Percentiles rank a stretch among this genome's conserved stretches.
phyloP scores from a whole-genome alignment of 2,888 invertebrate genomes.

The Noctua janthe region DNA sequence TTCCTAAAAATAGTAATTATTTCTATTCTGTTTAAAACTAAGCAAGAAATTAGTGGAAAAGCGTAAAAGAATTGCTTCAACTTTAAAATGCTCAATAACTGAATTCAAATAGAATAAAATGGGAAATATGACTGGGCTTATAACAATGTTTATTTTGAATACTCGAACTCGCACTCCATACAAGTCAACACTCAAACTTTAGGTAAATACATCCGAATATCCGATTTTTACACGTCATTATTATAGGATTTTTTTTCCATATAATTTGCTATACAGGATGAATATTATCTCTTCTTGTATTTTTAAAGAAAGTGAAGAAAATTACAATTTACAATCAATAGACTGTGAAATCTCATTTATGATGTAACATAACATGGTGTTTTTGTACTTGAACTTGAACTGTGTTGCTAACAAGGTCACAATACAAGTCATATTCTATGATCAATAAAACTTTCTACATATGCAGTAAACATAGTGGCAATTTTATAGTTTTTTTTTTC shows the following conservation, averaged over 20 bases:
- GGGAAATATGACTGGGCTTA: no score
- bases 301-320: background rate
- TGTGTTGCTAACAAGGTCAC: slow-evolving; percentile 9
- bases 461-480: background rate
- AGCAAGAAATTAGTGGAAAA: no score
- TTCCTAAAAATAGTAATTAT: no score
- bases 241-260: background rate
- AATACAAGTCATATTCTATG: slow-evolving; percentile 10
- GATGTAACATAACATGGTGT: background rate
- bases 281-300: background rate
- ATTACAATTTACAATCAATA: background rate
- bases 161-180: no score
- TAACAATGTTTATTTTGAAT: no score
- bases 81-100: no score
- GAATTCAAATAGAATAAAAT: no score
- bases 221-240: background rate
- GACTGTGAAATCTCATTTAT: background rate
- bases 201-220: no score
- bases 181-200: no score
- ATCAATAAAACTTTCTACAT: slow-evolving; percentile 27
- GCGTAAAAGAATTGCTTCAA: no score
- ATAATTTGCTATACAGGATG: background rate
- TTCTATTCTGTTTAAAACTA: no score
- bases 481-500: slow-evolving; percentile 8
- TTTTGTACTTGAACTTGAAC: slow-evolving; percentile 14